Evolutionary conservation across 2,888 invertebrate species (phyloP), one percentile per base, ranked within the genome.

Genomic region (Bugulina stolonifera): DNA sequence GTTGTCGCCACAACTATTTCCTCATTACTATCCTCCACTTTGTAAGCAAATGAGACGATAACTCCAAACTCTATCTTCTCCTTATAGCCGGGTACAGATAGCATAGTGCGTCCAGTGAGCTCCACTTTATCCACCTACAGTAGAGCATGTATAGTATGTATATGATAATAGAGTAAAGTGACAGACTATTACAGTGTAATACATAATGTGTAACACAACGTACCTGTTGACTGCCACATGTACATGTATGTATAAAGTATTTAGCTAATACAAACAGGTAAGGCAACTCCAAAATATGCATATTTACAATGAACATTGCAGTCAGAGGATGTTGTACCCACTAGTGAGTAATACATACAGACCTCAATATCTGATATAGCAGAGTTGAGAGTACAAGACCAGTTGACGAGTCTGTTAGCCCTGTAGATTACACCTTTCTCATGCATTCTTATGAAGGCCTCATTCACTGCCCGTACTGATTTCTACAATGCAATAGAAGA

Each of bases 311-410:
- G n/a, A n/a, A n/a, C n/a, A n/a, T n/a, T n/a, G n/a, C n/a, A n/a
- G n/a, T n/a, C n/a, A n/a, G n/a, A n/a, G n/a, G n/a, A n/a, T n/a
- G n/a, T n/a, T n/a, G n/a, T n/a, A n/a, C n/a, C n/a, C n/a, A n/a
- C n/a, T n/a, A n/a, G n/a, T n/a, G n/a, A n/a, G n/a, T n/a, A n/a
- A n/a, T n/a, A n/a, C n/a, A n/a, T n/a, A 25, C 5, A 57, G 76
- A 89, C 96, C 86, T 99, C 99, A 76, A 99, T 97, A 82, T 99
- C 99, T 0, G 98, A 98, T 77, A 99, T 99, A 10, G 98, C 98
- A 71, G 96, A 97, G 81, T 94, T 93, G 22, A 99, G 86, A 0
- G 93, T 88, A 81, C 98, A 99, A 0, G 96, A 98, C 99, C 99
- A 99, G 87, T 99, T 99, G 1, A 99, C 98, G 10, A 99, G 88